phyloP scores from a whole-genome alignment of 2,797 vertebrate genomes.

The Echeneis naucrates region DNA sequence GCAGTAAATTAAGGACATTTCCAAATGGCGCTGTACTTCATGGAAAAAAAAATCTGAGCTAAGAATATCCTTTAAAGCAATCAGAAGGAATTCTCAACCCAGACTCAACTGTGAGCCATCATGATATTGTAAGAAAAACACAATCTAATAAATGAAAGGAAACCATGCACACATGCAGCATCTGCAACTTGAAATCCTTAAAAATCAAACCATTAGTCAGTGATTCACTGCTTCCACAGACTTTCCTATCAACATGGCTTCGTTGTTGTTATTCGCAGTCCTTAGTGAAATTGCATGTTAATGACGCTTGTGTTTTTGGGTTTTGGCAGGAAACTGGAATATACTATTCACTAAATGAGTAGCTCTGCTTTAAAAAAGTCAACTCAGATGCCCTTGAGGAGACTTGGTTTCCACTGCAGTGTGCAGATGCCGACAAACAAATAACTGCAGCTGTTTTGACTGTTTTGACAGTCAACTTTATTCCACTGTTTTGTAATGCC shows the following conservation, averaged over 20 bases:
- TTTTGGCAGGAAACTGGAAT: constrained; percentile 22
- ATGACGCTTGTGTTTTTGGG: constrained; percentile 10
- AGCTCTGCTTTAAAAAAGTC: constrained; percentile 18
- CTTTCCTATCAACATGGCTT: neutral
- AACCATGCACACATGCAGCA: neutral
- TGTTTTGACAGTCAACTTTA: neutral
- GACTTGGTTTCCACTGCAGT: constrained; percentile 19
- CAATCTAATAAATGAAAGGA: constrained; percentile 1
- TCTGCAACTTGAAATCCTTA: neutral
- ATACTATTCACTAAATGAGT: constrained; percentile 18
- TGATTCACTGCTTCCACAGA: neutral
- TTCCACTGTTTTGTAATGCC: neutral
- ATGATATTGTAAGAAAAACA: neutral
- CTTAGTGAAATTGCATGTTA: neutral
- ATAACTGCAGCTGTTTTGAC: neutral
- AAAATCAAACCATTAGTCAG: constrained; percentile 3
- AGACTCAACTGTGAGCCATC: neutral
- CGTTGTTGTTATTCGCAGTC: constrained; percentile 6
- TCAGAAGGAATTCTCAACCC: constrained; percentile 22
- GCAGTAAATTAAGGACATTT: neutral
- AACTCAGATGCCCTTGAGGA: constrained; percentile 24
- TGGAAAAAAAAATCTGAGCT: constrained; percentile 24
- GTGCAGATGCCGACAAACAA: constrained; percentile 8
- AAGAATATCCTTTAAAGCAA: constrained; percentile 3
- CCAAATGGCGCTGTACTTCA: constrained; percentile 7